Conservation (phyloP, 37 sponge, comb jelly and placozoan species). For the Agelas oroides region DNA sequence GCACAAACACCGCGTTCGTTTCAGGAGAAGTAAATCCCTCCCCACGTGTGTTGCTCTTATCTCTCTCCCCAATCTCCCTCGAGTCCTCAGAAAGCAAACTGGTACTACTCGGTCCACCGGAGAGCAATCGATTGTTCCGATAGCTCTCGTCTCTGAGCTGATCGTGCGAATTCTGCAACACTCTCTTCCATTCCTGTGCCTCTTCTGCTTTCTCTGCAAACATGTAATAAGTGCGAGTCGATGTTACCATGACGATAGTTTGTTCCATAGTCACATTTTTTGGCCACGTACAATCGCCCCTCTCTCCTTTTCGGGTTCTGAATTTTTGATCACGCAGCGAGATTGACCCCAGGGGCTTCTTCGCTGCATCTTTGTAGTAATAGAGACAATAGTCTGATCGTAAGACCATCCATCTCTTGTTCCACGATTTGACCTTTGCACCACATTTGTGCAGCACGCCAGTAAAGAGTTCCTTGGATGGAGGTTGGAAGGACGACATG, state of each 20-base stretch:
- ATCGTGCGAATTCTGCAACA: constrained; percentile 20
- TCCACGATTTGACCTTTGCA: constrained; percentile 76
- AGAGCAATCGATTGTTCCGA: too few relatives aligned
- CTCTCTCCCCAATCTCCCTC: too few relatives aligned
- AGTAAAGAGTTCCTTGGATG: constrained; percentile 15
- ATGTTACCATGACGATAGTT: constrained; percentile 61
- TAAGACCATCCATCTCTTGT: constrained; percentile 69
- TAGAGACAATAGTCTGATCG: constrained; percentile 63
- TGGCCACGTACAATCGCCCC: constrained; percentile 66
- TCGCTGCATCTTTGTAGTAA: constrained; percentile 74
- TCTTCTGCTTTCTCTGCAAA: constrained; percentile 52
- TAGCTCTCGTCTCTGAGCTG: background rate
- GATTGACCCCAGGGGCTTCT: constrained; percentile 58
- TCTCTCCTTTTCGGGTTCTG: constrained; percentile 38
- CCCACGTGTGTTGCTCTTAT: too few relatives aligned
- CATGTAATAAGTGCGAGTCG: constrained; percentile 51
- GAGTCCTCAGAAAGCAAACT: too few relatives aligned
- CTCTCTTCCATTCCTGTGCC: constrained; percentile 63
- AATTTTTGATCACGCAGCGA: constrained; percentile 55
- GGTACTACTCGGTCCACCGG: too few relatives aligned
- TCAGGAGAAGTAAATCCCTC: too few relatives aligned
- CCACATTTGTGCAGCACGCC: constrained; percentile 70
- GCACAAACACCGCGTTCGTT: too few relatives aligned
- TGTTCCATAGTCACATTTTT: constrained; percentile 18
- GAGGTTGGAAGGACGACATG: background rate